Base-by-base conservation (phyloP, 2,888 invertebrate species). In the Dryadula phaetusa region DNA sequence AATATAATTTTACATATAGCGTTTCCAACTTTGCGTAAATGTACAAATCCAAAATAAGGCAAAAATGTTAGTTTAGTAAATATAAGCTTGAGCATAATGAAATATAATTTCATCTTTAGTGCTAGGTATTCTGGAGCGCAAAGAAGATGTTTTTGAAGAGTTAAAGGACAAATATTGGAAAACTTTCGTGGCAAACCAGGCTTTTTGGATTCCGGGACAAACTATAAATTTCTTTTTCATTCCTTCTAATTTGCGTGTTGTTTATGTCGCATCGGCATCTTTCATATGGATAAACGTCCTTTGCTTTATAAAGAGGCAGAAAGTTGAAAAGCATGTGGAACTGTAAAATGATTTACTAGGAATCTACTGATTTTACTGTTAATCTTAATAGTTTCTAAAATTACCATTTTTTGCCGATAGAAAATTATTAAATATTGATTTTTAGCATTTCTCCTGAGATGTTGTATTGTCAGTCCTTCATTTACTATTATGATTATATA, bases 231-330 rank as follows among this genome's bases (percentile, higher is more conserved):
- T 98, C 85, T 82, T 94, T 52, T 84, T 96, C 62, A 83, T 98
- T 60, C 95, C 97, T 0, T 94, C 97, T 0, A 87, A 95, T 62
- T 94, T 95, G 67, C 93, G 98, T 16, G 96, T 98, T 0, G 94
- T 95, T 1, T 98, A 96, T 79, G 96, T 98, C 28, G 96, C 97
- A 0, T 88, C 94, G 0, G 96, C 95, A 58, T 95, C 97, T 0
- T 96, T 97, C 76, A 83, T 95, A 25, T 98, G 97, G 97, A 96
- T 97, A 67, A 97, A 97, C 79, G 95, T 97, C 64, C 88, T 98
- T 25, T 97, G 97, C 80, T 96, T 95, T 84, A 94, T 97, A 70
- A 97, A 97, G 81, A 87, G 96, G 64, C 94, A 94, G 69, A 86
- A 87, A 70, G 70, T 72, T 70, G 76, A 69, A 18, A 67, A 64